Evolutionary conservation across 2,113 vertebrate species (phyloP), one percentile per base, ranked within the genome.

Genomic region (Pomatostomus ruficeps): DNA sequence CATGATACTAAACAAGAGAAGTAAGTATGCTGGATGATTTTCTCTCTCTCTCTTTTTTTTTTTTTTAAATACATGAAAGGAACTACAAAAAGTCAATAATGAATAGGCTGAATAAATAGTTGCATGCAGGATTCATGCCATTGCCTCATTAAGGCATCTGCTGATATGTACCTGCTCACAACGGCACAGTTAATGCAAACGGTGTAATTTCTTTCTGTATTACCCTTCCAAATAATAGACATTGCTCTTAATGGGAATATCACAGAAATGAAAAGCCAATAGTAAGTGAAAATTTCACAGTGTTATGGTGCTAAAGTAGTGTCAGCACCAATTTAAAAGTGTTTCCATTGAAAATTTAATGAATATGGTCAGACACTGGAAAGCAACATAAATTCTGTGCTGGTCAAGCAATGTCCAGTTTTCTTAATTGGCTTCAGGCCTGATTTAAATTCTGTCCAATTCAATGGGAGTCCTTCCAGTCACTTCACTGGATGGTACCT

Each of bases 171-270:
- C 70, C 75, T 85, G 42, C 55, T 93, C 77, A 90, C 76, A 82
- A 75, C 57, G n/a, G 81, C 86, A 77, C 51, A 88, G 76, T 91
- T 97, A 95, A 97, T 96, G 95, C 93, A 96, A 93, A 94, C 58
- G 75, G 70, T 95, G 93, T 79, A 72, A 97, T 97, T 97, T 95
- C 13, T 58, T 97, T 97, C 89, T 67, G 57, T 95, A 97, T 96
- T 96, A 97, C 68, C 91, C 95, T 96, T 94, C 51, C 80, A 96
- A 97, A 71, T 92, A 88, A 88, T 67, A 91, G 78, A 84, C 33
- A 33, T 82, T 72, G 28, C 42, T 87, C 59, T 77, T 97, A 96
- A 96, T 75, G 92, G 67, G 89, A 97, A 87, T 95, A 97, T 92
- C 77, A 96, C 84, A 11, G 21, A 96, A 97, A 96, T 96, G 54